These are phyloP conservation scores for Benthosema pterotum DNA, from an alignment of 2,797 vertebrate genomes.

Conservation along the genomic window DNA sequence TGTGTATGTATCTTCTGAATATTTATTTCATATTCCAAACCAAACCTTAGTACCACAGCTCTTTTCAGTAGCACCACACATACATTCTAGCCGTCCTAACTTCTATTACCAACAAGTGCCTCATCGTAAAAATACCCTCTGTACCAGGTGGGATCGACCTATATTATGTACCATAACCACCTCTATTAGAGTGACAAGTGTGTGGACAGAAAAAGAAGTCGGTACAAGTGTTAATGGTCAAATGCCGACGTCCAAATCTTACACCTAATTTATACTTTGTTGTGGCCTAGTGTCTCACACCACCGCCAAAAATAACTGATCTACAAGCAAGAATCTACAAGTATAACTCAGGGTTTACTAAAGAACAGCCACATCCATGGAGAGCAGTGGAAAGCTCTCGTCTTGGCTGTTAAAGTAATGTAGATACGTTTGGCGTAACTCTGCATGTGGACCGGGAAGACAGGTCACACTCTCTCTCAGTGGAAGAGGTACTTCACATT, in stretches of 20 bases:
- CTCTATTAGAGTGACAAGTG: conserved; percentile 18
- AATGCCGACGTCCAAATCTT: conserved; percentile 26
- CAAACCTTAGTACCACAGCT: no score
- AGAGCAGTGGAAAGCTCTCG: no score
- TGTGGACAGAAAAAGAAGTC: conserved; percentile 35
- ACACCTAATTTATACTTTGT: background rate
- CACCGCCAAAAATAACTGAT: no score
- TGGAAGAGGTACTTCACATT: no score
- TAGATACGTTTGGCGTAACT: background rate
- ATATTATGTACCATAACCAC: conserved; percentile 21
- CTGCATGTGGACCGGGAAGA: background rate
- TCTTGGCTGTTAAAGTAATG: background rate
- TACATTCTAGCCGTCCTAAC: conserved; percentile 7
- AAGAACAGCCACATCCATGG: background rate
- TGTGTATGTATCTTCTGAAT: no score
- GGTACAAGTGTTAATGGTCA: conserved; percentile 46
- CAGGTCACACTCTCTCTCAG: no score
- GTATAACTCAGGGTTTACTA: conserved; percentile 24
- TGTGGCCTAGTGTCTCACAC: no score
- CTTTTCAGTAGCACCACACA: background rate
- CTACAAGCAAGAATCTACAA: conserved; percentile 2
- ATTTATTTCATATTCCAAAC: no score
- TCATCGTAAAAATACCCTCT: conserved; percentile 26
- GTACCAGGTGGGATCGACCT: conserved; percentile 5
- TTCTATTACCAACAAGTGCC: conserved; percentile 5